A percentile compares a stretch with the other conserved stretches of the same genome.
These are phyloP conservation scores for Cremastinae sp. DNA, from an alignment of 2,888 invertebrate species.

Conservation along the genomic window DNA sequence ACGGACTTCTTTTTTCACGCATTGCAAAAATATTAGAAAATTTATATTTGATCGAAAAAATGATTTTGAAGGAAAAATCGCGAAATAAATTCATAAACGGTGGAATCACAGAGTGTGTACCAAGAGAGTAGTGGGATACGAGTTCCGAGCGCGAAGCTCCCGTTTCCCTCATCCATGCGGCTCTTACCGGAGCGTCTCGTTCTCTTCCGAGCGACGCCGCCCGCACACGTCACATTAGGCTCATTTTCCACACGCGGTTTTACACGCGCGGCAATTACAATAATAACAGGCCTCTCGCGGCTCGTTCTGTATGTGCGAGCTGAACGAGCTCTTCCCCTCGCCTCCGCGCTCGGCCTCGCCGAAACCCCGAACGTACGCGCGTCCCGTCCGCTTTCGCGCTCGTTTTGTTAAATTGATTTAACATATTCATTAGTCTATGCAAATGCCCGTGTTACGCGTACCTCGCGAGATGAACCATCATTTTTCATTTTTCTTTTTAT, in stretches of 20 bases:
- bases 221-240: slow-evolving; percentile 78
- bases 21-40: too few relatives aligned
- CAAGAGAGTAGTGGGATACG: slow-evolving; percentile 31
- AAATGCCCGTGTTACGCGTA: slow-evolving; percentile 67
- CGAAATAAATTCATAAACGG: slow-evolving; percentile 32
- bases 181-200: slow-evolving; percentile 14
- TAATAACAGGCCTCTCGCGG: slow-evolving; percentile 76
- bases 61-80: slow-evolving; percentile 9
- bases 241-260: slow-evolving; percentile 78
- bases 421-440: slow-evolving; percentile 79
- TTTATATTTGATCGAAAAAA: neutral
- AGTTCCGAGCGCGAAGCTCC: slow-evolving; percentile 45
- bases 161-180: neutral
- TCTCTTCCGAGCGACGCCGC: slow-evolving; percentile 62
- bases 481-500: neutral
- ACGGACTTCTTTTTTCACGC: too few relatives aligned
- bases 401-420: slow-evolving; percentile 78
- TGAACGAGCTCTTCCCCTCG: slow-evolving; percentile 44
- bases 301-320: slow-evolving; percentile 66
- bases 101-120: slow-evolving; percentile 40
- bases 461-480: slow-evolving; percentile 2
- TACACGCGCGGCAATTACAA: slow-evolving; percentile 79
- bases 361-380: slow-evolving; percentile 24
- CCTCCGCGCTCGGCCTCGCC: slow-evolving; percentile 19
- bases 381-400: slow-evolving; percentile 58